Evolutionary conservation across 2,888 invertebrate species (phyloP), one percentile per base, ranked within the genome.

Genomic region (Eristalis tenax): DNA sequence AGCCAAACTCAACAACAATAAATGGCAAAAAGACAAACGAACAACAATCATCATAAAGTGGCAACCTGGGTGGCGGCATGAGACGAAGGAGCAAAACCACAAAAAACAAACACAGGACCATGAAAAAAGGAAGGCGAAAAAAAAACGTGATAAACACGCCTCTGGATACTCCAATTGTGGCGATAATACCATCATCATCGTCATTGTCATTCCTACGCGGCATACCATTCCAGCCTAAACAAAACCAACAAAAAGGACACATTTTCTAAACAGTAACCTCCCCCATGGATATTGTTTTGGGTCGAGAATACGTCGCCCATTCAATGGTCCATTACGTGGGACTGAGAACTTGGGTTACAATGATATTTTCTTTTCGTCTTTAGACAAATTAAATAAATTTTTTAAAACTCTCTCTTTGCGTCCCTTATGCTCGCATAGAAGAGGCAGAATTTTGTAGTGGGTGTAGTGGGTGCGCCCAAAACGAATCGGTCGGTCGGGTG

Each of bases 171-270:
- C 65, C 59, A 73, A 73, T 73, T 82, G 74, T 57, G 66, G 69
- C 76, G 78, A 75, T 86, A 82, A 83, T 84, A 73, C 69, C 65
- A 74, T 74, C 70, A 82, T 77, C 85, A 85, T 71, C 50, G 71
- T 73, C 75, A 75, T 82, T 82, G 70, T 82, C 64, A 76, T 81
- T 81, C 66, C 23, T 50, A 50, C 26, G 61, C 22, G 23, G 35
- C 66, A 57, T 71, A 76, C 40, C 50, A 66, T 71, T 80, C 40
- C 61, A 66, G 80, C 43, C 73, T 35, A 15, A 79, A 83, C 40
- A 74, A 75, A 71, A n/a, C 66, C 32, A 77, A 64, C 56, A 73
- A 76, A 79, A 70, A 32, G 65, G 65, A 71, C 70, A 82, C 70
- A 81, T 69, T 69, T 74, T 75, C 74, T 69, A 65, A 32, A 18